Evolutionary conservation across 2,888 invertebrate genomes (phyloP).

Genomic region (Acleris holmiana): DNA sequence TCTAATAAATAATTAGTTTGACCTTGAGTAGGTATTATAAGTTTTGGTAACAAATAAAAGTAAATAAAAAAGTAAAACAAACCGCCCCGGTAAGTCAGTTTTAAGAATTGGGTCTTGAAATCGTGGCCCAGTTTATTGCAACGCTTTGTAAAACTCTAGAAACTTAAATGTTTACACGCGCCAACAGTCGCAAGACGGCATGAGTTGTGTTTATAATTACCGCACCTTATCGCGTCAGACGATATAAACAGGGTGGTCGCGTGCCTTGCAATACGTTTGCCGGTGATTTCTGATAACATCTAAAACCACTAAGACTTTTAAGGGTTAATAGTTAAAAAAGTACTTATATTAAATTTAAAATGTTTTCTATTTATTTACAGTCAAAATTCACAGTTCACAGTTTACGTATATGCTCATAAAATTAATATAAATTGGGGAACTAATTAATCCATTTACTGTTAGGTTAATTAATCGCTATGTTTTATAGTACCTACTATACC

Average conservation of each 20-base stretch:
- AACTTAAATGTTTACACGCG: constrained; percentile 46
- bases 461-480: no score
- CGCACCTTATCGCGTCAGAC: constrained; percentile 48
- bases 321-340: not conserved
- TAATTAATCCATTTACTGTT: no score
- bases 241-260: constrained; percentile 54
- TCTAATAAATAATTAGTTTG: no score
- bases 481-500: no score
- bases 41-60: no score
- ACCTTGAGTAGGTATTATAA: no score
- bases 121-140: not conserved
- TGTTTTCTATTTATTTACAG: no score
- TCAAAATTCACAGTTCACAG: no score
- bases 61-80: no score
- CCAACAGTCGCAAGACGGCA: constrained; percentile 45
- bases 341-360: no score
- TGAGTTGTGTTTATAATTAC: constrained; percentile 57
- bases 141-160: not conserved
- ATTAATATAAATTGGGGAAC: no score
- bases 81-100: not conserved
- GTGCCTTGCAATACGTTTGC: constrained; percentile 52
- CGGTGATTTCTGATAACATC: constrained; percentile 51
- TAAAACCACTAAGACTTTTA: constrained; percentile 40
- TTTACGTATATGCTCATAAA: no score
- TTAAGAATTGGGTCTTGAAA: not conserved